Base-by-base conservation (phyloP, 2,888 invertebrate genomes). In the Catocala fraxini region DNA sequence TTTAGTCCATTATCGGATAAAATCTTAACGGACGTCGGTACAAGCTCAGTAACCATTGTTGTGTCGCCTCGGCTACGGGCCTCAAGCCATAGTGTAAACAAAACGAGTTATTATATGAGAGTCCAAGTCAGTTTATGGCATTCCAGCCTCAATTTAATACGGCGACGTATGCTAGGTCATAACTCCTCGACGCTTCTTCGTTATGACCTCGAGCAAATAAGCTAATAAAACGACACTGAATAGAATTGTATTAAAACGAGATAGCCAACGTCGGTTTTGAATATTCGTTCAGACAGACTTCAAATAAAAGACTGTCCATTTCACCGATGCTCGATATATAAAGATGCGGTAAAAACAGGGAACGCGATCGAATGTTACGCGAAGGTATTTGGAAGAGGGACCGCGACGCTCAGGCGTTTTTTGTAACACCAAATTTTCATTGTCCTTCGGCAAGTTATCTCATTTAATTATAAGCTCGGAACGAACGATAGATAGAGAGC, bases 1-100 rank as follows among this genome's bases (percentile, higher is more conserved):
- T 91, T 90, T 89, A 89, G 80, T 81, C 75, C 81, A 88, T 89
- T 90, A 91, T 90, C 91, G 81, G 80, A 81, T 80, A 79, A 83
- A 87, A 92, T 91, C 89, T 80, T 78, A 82, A 85, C 79, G 77
- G 84, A 84, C 81, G 78, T 78, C 80, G 82, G 75, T 79, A 81
- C 80, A 80, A 83, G 75, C 81, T 83, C 81, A 73, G 79, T 80
- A 81, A 81, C 89, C 88, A 90, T 92, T 91, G 91, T 91, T 89
- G 81, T 90, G 91, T 91, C 91, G 85, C 88, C 76, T 59, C 77
- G 71, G 81, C 82, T 86, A 87, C 85, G 84, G 83, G 72, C 77
- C 77, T 73, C 73, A 73, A 73, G 71, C 75, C 75, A 70, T 77
- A 83, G 82, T 86, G 84, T 88, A 87, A 88, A 88, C 86, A 85